Conservation (phyloP, 2,888 invertebrate species). For the Aleiodes leptofemur region DNA sequence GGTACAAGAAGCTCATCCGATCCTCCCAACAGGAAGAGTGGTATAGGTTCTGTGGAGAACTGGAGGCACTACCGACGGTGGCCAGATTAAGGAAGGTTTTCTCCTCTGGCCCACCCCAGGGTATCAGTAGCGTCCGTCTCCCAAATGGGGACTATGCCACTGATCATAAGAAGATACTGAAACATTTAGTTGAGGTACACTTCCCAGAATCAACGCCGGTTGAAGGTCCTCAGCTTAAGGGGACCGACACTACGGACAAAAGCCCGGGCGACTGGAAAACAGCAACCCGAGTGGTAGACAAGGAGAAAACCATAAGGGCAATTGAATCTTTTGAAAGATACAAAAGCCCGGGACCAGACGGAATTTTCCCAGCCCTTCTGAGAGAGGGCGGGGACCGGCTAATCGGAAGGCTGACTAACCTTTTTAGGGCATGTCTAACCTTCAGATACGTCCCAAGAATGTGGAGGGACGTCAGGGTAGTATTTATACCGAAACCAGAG, state of each 20-base stretch:
- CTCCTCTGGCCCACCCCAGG: no score
- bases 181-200: conserved; percentile 42
- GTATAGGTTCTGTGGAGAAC: no score
- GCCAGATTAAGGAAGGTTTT: no score
- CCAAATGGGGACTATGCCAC: no score
- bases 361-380: conserved; percentile 43
- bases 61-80: no score
- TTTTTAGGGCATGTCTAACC: conserved; percentile 35
- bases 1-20: no score
- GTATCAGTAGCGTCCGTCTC: no score
- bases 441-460: conserved; percentile 40
- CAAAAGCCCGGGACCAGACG: conserved; percentile 40
- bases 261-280: conserved; percentile 6
- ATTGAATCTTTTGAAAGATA: conserved; percentile 24
- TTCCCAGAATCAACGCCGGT: conserved; percentile 19
- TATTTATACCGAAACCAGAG: conserved; percentile 54
- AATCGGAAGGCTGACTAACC: background rate
- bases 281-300: background rate
- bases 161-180: conserved; percentile 35
- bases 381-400: background rate
- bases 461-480: conserved; percentile 47
- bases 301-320: conserved; percentile 37
- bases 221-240: no score
- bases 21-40: no score
- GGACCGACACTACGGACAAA: no score